A percentile compares a stretch with the other conserved stretches of the same genome.
These are phyloP conservation scores for Epiblema foenella DNA, from an alignment of 2,888 invertebrate species.

Conservation along the genomic window DNA sequence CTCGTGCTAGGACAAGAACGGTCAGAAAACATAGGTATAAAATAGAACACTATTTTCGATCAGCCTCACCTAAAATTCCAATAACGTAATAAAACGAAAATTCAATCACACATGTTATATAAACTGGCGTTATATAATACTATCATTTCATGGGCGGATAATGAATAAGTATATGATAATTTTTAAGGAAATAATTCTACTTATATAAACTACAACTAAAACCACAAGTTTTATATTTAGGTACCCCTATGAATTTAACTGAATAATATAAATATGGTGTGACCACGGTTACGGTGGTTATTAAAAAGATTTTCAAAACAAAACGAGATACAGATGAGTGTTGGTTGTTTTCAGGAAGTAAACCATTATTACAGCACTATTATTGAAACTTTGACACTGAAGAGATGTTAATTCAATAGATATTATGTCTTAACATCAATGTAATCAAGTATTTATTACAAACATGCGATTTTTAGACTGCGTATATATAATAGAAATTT, in stretches of 20 bases:
- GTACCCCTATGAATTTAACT: neutral
- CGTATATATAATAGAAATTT: too few species aligned
- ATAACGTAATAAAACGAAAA: neutral
- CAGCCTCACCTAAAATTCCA: neutral
- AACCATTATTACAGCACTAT: neutral
- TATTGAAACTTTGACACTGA: too few species aligned
- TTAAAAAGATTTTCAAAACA: neutral
- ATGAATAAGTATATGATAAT: neutral
- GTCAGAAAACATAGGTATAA: neutral
- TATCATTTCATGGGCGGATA: neutral
- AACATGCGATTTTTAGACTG: too few species aligned
- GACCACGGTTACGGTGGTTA: neutral
- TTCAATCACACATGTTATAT: neutral
- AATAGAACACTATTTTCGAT: neutral
- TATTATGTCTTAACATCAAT: too few species aligned
- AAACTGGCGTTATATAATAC: neutral
- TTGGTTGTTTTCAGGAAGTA: neutral
- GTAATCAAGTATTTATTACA: too few species aligned
- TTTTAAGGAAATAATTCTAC: neutral
- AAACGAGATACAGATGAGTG: too few species aligned
- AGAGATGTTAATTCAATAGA: too few species aligned
- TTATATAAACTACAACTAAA: neutral
- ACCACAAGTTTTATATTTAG: neutral
- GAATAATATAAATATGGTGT: neutral
- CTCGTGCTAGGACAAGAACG: neutral